Evolutionary conservation across 2,113 vertebrate genomes (phyloP).

Genomic region (Myxocyprinus asiaticus): DNA sequence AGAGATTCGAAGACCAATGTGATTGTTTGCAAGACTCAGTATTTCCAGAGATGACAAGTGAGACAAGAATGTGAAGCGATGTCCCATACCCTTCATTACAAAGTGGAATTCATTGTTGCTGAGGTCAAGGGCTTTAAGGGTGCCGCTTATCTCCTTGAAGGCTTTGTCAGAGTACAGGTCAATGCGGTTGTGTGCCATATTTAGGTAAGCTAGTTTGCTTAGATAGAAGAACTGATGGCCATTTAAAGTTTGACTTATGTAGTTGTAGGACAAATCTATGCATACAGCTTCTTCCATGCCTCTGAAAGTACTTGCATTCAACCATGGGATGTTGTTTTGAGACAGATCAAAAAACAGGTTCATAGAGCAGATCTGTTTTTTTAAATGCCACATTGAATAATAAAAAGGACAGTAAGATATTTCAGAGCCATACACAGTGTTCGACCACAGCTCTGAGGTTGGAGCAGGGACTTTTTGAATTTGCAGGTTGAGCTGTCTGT

Average conservation of each 20-base stretch:
- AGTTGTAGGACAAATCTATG: conserved; percentile 79
- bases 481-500: not conserved
- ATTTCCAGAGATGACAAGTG: conserved; percentile 65
- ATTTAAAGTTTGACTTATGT: conserved; percentile 73
- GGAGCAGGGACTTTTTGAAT: not conserved
- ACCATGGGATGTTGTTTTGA: conserved; percentile 74
- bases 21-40: conserved; percentile 76
- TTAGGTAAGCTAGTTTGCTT: conserved; percentile 67
- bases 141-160: conserved; percentile 70
- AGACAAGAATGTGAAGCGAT: conserved; percentile 70
- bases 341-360: conserved; percentile 72
- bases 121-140: conserved; percentile 75
- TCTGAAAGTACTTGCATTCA: conserved; percentile 63
- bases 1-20: conserved; percentile 73
- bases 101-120: conserved; percentile 80
- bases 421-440: not conserved
- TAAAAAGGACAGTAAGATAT: not conserved
- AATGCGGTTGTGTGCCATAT: conserved; percentile 78
- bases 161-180: conserved; percentile 71
- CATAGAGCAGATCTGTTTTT: conserved; percentile 48
- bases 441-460: not conserved
- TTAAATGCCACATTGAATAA: conserved; percentile 56
- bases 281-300: conserved; percentile 76
- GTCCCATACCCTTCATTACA: conserved; percentile 77
- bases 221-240: conserved; percentile 60